These are phyloP conservation scores for Amphipyra berbera DNA, from an alignment of 2,888 invertebrate genomes.

Conservation along the genomic window DNA sequence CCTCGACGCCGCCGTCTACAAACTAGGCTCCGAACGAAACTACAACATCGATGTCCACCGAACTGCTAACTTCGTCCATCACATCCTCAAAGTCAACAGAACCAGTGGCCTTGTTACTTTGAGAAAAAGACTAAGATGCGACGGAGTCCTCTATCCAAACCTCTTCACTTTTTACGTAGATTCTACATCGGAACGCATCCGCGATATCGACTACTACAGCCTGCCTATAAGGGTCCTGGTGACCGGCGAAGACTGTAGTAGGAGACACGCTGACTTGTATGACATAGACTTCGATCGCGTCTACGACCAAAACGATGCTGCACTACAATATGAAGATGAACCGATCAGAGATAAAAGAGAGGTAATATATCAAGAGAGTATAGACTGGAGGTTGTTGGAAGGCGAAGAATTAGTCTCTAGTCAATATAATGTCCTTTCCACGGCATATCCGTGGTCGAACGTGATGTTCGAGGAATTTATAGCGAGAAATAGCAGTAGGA, in stretches of 20 bases:
- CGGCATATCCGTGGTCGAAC: slow-evolving; percentile 88
- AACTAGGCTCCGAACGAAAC: slow-evolving; percentile 93
- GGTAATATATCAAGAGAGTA: slow-evolving; percentile 72
- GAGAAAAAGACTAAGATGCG: slow-evolving; percentile 93
- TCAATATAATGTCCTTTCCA: slow-evolving; percentile 85
- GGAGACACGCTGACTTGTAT: slow-evolving; percentile 90
- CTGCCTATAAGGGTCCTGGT: slow-evolving; percentile 94
- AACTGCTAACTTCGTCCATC: slow-evolving; percentile 95
- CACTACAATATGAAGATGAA: slow-evolving; percentile 83
- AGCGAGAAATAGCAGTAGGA: slow-evolving; percentile 87
- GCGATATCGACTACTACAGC: slow-evolving; percentile 95
- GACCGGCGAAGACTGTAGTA: slow-evolving; percentile 92
- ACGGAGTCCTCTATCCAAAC: slow-evolving; percentile 95
- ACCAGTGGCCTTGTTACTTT: slow-evolving; percentile 94
- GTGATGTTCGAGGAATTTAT: slow-evolving; percentile 87
- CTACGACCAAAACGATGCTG: slow-evolving; percentile 87
- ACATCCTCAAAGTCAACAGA: slow-evolving; percentile 93
- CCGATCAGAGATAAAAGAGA: slow-evolving; percentile 81
- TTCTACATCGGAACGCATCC: slow-evolving; percentile 94
- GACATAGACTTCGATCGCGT: slow-evolving; percentile 90
- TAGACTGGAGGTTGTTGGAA: slow-evolving; percentile 87
- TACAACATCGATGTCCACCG: slow-evolving; percentile 95
- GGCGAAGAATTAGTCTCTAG: slow-evolving; percentile 83
- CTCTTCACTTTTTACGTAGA: slow-evolving; percentile 96
- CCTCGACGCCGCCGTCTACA: slow-evolving; percentile 95